These are phyloP conservation scores for Amphiduros pacificus DNA, from an alignment of 2,888 invertebrate species.

Conservation along the genomic window DNA sequence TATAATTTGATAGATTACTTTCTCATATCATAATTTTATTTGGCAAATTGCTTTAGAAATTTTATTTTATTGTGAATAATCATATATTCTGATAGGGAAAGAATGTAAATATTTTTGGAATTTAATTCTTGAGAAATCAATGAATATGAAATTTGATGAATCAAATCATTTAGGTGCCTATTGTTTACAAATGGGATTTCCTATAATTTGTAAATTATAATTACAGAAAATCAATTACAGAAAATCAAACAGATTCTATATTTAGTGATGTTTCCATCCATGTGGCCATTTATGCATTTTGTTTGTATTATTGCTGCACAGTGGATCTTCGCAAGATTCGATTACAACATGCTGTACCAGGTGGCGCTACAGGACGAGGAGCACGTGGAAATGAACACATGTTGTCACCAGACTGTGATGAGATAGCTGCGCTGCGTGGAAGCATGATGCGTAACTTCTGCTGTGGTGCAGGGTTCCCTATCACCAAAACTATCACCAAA, in stretches of 20 bases:
- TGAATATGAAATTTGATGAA: no score
- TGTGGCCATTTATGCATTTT: not conserved
- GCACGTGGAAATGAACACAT: slow-evolving; percentile 4
- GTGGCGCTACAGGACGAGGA: not conserved
- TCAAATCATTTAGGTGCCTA: no score
- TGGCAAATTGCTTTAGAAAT: not conserved
- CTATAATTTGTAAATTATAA: no score
- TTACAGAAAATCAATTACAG: not conserved
- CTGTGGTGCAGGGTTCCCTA: slow-evolving; percentile 52
- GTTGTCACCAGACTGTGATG: slow-evolving; percentile 49
- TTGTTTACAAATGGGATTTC: no score
- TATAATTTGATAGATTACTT: not conserved
- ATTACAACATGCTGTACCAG: slow-evolving; percentile 35
- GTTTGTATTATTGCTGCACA: slow-evolving; percentile 19
- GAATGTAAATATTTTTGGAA: no score
- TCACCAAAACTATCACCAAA: slow-evolving; percentile 47
- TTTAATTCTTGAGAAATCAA: no score
- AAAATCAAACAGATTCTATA: not conserved
- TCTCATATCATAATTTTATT: not conserved
- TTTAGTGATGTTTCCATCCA: not conserved
- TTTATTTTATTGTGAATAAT: no score
- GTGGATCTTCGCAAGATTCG: slow-evolving; percentile 56
- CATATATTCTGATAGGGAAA: no score
- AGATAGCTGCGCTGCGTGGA: slow-evolving; percentile 36
- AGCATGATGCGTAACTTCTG: slow-evolving; percentile 50